A percentile compares a stretch with the other conserved stretches of the same genome.
phyloP scores from a whole-genome alignment of 2,888 invertebrate species.

The Pilophorus perplexus region DNA sequence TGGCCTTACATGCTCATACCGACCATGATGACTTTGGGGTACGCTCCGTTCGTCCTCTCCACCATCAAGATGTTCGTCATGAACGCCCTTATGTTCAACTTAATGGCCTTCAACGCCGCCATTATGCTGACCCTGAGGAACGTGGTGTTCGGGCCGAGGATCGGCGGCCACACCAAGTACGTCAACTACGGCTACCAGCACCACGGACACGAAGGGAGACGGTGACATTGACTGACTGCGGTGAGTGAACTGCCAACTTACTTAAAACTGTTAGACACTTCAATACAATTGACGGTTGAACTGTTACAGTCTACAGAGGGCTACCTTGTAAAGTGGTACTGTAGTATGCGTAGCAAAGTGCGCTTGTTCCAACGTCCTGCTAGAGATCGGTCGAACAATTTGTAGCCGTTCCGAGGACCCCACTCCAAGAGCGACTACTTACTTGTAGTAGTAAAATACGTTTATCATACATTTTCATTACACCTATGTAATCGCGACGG shows the following conservation, averaged over 20 bases:
- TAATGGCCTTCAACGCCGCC: constrained; percentile 50
- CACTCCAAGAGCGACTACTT: no score
- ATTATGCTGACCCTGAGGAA: constrained; percentile 50
- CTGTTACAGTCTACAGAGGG: no score
- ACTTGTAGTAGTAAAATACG: no score
- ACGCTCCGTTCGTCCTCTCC: constrained; percentile 44
- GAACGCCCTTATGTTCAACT: constrained; percentile 50
- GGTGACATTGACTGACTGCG: background rate
- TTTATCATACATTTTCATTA: no score
- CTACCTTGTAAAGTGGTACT: no score
- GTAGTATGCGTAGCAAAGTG: no score
- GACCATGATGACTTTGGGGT: constrained; percentile 43
- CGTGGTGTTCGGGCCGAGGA: constrained; percentile 50
- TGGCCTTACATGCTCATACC: constrained; percentile 45
- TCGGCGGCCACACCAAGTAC: constrained; percentile 49
- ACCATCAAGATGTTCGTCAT: constrained; percentile 50
- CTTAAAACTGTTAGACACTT: no score
- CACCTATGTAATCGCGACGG: no score
- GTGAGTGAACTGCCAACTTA: background rate
- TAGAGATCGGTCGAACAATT: no score
- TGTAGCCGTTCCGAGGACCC: no score
- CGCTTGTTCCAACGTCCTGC: no score
- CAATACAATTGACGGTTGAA: no score
- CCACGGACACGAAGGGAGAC: constrained; percentile 8
- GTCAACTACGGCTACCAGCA: constrained; percentile 49